Evolutionary conservation across 1,140 invertebrate genomes (phyloP), one percentile per base, ranked within the genome.

Genomic region (Trichogramma pretiosum): DNA sequence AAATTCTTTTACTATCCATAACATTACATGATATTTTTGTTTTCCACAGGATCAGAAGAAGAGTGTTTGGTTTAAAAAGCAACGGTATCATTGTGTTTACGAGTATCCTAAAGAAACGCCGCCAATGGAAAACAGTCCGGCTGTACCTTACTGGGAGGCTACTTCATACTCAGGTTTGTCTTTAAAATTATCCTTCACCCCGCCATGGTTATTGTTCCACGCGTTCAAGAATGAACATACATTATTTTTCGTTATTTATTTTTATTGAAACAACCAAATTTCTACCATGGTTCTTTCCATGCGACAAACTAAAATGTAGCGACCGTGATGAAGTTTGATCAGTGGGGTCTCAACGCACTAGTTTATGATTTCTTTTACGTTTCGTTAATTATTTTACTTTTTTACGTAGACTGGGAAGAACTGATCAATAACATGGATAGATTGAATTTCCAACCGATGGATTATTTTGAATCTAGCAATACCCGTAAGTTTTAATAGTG

Each of bases 61-160:
- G 54, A 73, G 73, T 54, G 85, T 89, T 23, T 83, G 81, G 64
- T 89, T 87, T 71, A 86, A 89, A 62, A 82, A 84, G 53, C 84
- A 87, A 68, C 82, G 82, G 59, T 85, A 86, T 63, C 83, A 86
- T 60, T 84, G 83, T 58, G 82, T 87, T 30, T 89, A 87, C 62
- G 83, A 87, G 60, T 87, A 89, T 68, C 85, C 85, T 19, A 78
- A 82, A 55, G 84, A 87, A 65, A 72, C 70, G 9, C 49, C 61
- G 26, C 46, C 61, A 13, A 38, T 49, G 11, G 60, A 60, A 21
- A 59, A 28, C 50, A 60, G 51, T 43, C 62, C 63, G 46, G 23
- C 57, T 8, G 54, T 59, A 14, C 61, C 61, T 4, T 59, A 55
- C 28, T 71, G 65, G 63, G 65, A 70, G 46, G 64, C 65, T 23